These are phyloP conservation scores for Leuciscus waleckii DNA, from an alignment of 2,797 vertebrate genomes.

Conservation along the genomic window DNA sequence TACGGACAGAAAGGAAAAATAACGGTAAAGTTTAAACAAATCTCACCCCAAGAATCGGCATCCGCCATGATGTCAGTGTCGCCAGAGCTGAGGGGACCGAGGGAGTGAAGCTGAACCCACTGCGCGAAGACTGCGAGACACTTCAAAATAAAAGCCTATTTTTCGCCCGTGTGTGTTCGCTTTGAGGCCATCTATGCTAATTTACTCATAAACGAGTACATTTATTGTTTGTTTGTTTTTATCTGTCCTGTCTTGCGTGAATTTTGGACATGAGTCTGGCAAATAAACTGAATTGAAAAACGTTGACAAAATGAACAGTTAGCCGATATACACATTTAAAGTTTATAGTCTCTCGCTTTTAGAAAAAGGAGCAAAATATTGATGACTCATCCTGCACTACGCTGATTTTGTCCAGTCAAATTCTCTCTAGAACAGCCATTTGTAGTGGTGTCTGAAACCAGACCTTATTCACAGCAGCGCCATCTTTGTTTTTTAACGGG, in stretches of 20 bases:
- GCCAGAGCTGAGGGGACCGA: conserved; percentile 70
- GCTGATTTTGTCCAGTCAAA: background rate
- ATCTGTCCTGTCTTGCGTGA: too few relatives aligned
- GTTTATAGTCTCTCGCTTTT: background rate
- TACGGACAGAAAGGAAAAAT: background rate
- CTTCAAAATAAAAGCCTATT: conserved; percentile 54
- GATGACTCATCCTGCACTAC: conserved; percentile 1
- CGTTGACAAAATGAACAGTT: background rate
- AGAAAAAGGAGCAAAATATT: background rate
- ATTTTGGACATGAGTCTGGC: too few relatives aligned
- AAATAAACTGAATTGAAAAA: too few relatives aligned
- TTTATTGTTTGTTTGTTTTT: too few relatives aligned
- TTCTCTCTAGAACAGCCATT: background rate
- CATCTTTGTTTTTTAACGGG: too few relatives aligned
- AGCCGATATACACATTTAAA: background rate
- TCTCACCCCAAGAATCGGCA: conserved; percentile 82
- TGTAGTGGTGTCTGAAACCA: background rate
- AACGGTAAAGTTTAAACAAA: background rate
- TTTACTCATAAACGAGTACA: background rate
- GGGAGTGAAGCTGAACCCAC: conserved; percentile 71
- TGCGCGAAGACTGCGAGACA: too few relatives aligned
- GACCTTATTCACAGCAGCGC: too few relatives aligned
- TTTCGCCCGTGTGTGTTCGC: background rate
- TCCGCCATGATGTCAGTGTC: conserved; percentile 77
- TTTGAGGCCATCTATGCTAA: background rate